Base-by-base conservation (phyloP, 2,113 vertebrate species). In the Pavo muticus region DNA sequence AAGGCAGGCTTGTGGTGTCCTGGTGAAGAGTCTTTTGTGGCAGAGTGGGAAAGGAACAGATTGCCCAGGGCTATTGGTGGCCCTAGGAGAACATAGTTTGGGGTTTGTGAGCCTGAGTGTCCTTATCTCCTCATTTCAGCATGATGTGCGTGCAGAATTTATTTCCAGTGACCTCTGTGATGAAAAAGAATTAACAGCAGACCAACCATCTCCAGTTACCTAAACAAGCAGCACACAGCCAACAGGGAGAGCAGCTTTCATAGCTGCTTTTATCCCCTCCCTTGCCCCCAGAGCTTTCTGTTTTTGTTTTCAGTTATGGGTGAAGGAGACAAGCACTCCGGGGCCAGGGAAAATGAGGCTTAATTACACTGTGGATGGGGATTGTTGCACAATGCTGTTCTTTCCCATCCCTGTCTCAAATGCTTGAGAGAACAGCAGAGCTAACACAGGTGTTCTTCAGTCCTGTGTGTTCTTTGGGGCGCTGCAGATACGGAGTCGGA, bases 201-300 rank as follows among this genome's bases (percentile, higher is more conserved):
- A n/a, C 54, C 21, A 83, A 6, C 57, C 15, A 25, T 86, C 81
- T 78, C 81, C 25, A 52, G 20, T 65, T 83, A 37, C 59, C 18
- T 59, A 45, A 70, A 57, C 10, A 84, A 71, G 70, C 57, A 69
- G 35, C 45, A 14, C 47, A 10, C 9, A 85, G 64, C 78, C 85
- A 88, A 80, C 82, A 90, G 84, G 85, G 82, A 95, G 56, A 94
- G 37, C 84, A 86, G 52, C 87, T 94, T 89, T 39, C 45, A 39
- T 8, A 56, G 75, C 64, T 90, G 48, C 68, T 86, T 89, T 83
- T 85, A 67, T 76, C 56, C 56, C 32, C 91, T 96, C 83, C 92
- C 93, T 94, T 67, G 74, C 88, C 85, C 89, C 47, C 64, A 95
- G 91, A 91, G 81, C 84, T 90, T 95, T 95, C 78, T 73, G 81